Evolutionary conservation across 2,888 invertebrate genomes (phyloP).

Genomic region (Choristoneura rosaceana): DNA sequence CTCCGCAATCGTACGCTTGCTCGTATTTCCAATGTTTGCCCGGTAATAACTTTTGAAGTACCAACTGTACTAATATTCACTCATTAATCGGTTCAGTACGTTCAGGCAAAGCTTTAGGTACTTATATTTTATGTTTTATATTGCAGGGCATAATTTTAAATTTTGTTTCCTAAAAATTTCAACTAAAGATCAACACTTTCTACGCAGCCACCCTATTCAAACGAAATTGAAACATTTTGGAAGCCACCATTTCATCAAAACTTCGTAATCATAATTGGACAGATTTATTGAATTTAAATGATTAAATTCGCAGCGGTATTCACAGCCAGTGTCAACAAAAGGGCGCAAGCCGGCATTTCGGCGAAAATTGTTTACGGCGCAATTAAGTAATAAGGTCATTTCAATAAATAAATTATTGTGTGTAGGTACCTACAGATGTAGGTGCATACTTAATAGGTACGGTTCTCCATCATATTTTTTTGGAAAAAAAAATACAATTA

Average conservation of each 20-base stretch:
- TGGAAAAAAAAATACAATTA: too few species aligned
- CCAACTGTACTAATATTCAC: too few species aligned
- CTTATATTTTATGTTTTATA: too few species aligned
- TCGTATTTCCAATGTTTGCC: too few species aligned
- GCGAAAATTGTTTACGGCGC: neutral
- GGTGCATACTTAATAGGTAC: too few species aligned
- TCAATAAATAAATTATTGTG: neutral
- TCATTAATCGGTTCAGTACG: too few species aligned
- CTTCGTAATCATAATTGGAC: constrained; percentile 5
- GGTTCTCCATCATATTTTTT: too few species aligned
- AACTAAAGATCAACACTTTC: neutral
- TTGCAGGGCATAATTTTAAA: too few species aligned
- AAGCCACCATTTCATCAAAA: neutral
- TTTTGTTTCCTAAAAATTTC: neutral
- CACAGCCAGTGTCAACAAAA: neutral
- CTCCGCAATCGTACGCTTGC: too few species aligned
- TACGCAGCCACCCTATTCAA: neutral
- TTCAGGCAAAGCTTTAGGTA: too few species aligned
- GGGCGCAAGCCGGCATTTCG: neutral
- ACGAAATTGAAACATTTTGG: neutral
- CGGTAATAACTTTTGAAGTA: too few species aligned
- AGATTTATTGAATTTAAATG: constrained; percentile 3
- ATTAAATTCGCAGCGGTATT: constrained; percentile 2
- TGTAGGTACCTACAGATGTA: too few species aligned
- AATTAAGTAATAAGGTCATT: neutral